phyloP scores from a whole-genome alignment of 2,888 invertebrate species.

The Deroplatys truncata region DNA sequence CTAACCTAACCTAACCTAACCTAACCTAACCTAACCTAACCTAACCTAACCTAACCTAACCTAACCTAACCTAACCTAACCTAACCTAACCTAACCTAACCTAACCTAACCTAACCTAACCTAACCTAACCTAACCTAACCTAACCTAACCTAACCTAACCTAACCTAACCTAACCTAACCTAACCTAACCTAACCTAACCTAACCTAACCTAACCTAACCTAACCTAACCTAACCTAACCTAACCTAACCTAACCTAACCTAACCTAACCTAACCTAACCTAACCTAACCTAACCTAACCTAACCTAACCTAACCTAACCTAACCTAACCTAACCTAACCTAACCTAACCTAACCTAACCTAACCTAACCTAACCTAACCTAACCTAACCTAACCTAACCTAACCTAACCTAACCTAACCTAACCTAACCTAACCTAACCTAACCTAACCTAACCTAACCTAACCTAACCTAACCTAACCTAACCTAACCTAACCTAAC shows the following conservation, averaged over 20 bases:
- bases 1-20: too few relatives aligned
- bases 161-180: not conserved
- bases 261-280: slow-evolving; percentile 37
- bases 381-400: slow-evolving; percentile 16
- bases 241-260: slow-evolving; percentile 33
- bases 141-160: slow-evolving; percentile 21
- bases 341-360: slow-evolving; percentile 24
- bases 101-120: slow-evolving; percentile 21
- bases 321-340: not conserved
- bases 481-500: slow-evolving; percentile 12
- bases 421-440: slow-evolving; percentile 23
- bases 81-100: not conserved
- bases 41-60: slow-evolving; percentile 35
- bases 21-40: slow-evolving; percentile 26
- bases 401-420: slow-evolving; percentile 24
- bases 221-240: slow-evolving; percentile 33
- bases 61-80: slow-evolving; percentile 21
- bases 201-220: slow-evolving; percentile 26
- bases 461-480: too few relatives aligned
- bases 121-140: slow-evolving; percentile 27
- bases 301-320: slow-evolving; percentile 24
- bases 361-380: slow-evolving; percentile 27
- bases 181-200: slow-evolving; percentile 13
- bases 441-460: slow-evolving; percentile 14
- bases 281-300: slow-evolving; percentile 25